A percentile compares a stretch with the other conserved stretches of the same genome.
These are phyloP conservation scores for Drosophila setifemur DNA, from an alignment of 1,140 invertebrate species.

Conservation along the genomic window DNA sequence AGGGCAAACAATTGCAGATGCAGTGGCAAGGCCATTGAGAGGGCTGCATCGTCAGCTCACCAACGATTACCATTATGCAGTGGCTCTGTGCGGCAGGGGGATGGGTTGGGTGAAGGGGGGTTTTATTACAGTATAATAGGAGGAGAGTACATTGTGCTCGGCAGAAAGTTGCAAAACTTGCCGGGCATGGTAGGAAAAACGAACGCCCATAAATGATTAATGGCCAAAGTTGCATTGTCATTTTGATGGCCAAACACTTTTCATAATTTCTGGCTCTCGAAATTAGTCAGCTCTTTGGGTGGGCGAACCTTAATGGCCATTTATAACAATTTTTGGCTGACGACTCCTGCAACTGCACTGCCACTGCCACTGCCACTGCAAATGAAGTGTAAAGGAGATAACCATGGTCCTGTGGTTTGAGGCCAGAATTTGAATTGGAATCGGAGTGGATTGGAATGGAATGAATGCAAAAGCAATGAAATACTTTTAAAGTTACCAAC, in stretches of 20 bases:
- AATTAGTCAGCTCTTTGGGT: constrained; percentile 61
- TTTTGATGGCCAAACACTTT: constrained; percentile 65
- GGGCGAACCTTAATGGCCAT: constrained; percentile 64
- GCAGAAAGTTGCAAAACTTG: constrained; percentile 60
- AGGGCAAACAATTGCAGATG: constrained; percentile 64
- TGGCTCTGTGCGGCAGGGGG: neutral
- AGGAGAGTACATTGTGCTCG: constrained; percentile 26
- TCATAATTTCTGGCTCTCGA: constrained; percentile 55
- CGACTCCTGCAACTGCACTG: constrained; percentile 23
- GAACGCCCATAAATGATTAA: constrained; percentile 77
- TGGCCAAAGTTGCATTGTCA: constrained; percentile 58
- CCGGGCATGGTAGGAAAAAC: constrained; percentile 42
- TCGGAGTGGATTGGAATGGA: constrained; percentile 8
- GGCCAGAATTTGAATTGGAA: constrained; percentile 22
- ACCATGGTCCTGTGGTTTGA: neutral
- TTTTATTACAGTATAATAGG: too few relatives aligned
- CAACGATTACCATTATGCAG: constrained; percentile 27
- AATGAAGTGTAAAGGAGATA: constrained; percentile 74
- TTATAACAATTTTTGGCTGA: constrained; percentile 56
- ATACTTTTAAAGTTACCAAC: constrained; percentile 48
- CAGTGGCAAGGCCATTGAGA: constrained; percentile 50
- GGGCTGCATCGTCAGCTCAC: constrained; percentile 31
- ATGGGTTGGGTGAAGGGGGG: neutral
- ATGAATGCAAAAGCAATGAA: constrained; percentile 52
- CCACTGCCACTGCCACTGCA: constrained; percentile 53